Base-by-base conservation (phyloP, 2,888 invertebrate species). In the Labia minor region DNA sequence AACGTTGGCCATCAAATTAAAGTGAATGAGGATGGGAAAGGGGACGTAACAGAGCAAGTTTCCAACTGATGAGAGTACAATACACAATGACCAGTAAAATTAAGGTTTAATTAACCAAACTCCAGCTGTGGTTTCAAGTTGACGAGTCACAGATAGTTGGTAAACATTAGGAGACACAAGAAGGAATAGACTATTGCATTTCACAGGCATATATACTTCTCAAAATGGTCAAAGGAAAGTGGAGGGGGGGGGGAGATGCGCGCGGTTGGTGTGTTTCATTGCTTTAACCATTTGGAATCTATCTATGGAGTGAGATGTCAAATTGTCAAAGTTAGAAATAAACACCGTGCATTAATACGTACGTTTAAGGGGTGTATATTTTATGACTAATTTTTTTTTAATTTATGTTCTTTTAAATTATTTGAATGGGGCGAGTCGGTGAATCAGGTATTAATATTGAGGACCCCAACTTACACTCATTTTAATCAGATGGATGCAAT, bases 31-130 rank as follows among this genome's bases (percentile, higher is more conserved):
- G 26, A 26, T 26, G 26, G 26, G 4, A 26, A 26, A 26, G 26
- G 8, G 26, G 8, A 26, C 26, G 26, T 8, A 6, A 8, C 8
- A 26, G 49, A 49, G n/a, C 49, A 14, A 49, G 49, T 49, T 49
- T 49, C 49, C 2, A 14, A 4, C 49, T 8, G 49, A 49, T 49
- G 49, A 49, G 49, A 49, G 49, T 3, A 49, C 49, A 49, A 49
- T 49, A 49, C 49, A 49, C 49, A 49, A 49, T 49, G 49, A 49
- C 49, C 49, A 49, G 49, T 49, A 49, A 49, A 49, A 49, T 49
- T 49, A 49, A 49, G 49, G 49, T 49, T 49, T 49, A 49, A 49
- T 49, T 49, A 49, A 49, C 49, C 49, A 49, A 49, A 49, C 49
- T 49, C 49, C 49, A 14, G 8, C 49, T 49, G 49, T 49, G 49